These are phyloP conservation scores for Drosophila nigrodunni DNA, from an alignment of 1,140 invertebrate species.

Conservation along the genomic window DNA sequence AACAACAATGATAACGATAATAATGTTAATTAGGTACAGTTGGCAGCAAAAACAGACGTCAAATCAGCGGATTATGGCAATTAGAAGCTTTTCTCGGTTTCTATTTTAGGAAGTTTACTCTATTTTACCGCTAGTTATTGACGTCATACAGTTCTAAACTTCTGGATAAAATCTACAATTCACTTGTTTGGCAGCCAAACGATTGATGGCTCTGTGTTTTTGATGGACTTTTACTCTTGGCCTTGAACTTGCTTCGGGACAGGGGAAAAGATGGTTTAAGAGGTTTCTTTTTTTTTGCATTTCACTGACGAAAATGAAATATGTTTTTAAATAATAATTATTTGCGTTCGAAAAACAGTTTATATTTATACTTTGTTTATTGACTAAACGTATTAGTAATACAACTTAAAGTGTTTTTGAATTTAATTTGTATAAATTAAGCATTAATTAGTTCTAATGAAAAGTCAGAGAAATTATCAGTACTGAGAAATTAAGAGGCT, in stretches of 20 bases:
- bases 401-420: background rate
- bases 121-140: constrained; percentile 31
- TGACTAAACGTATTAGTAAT: background rate
- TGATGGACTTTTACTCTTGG: background rate
- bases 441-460: background rate
- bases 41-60: constrained; percentile 28
- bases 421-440: background rate
- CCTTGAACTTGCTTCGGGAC: constrained; percentile 5
- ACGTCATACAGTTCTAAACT: constrained; percentile 28
- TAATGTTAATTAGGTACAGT: constrained; percentile 39
- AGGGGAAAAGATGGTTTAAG: background rate
- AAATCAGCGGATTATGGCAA: constrained; percentile 29
- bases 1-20: constrained; percentile 37
- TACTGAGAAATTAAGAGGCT: too few species aligned
- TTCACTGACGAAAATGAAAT: constrained; percentile 35
- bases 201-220: constrained; percentile 29
- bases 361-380: background rate
- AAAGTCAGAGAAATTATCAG: background rate
- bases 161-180: constrained; percentile 12
- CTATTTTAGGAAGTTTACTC: constrained; percentile 16
- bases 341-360: background rate
- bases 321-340: constrained; percentile 30
- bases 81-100: constrained; percentile 12
- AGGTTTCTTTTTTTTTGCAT: constrained; percentile 18
- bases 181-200: constrained; percentile 22